Conservation (phyloP, 64 coral and sea anemone species). For the Cladopsammia gracilis region DNA sequence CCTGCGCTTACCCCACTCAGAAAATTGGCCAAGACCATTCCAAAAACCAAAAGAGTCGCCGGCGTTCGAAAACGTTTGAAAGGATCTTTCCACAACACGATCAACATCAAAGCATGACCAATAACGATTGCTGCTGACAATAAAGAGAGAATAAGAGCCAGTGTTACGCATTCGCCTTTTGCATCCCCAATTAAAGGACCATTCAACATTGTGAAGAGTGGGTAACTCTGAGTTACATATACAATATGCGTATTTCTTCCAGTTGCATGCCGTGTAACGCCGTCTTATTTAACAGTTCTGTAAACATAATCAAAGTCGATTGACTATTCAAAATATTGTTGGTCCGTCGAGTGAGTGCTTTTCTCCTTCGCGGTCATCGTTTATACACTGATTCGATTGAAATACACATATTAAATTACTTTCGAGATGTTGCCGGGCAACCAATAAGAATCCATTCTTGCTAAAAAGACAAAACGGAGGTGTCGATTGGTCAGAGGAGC, state of each 20-base stretch:
- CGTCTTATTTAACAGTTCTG: too few relatives aligned
- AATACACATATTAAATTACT: too few relatives aligned
- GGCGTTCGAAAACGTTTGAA: slow-evolving; percentile 41
- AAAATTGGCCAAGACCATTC: slow-evolving; percentile 32
- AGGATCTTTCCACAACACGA: slow-evolving; percentile 33
- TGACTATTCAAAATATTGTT: too few relatives aligned
- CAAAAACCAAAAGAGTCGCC: slow-evolving; percentile 1
- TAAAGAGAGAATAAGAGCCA: not conserved
- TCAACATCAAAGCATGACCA: slow-evolving; percentile 28
- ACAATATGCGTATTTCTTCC: not conserved
- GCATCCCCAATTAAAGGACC: not conserved
- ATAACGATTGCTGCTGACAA: not conserved
- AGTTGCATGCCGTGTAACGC: not conserved
- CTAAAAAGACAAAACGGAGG: too few relatives aligned
- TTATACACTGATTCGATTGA: too few relatives aligned
- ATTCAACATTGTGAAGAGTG: too few relatives aligned
- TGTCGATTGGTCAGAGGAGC: too few relatives aligned
- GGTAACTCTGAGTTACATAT: not conserved
- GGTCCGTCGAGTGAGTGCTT: too few relatives aligned
- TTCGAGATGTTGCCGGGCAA: too few relatives aligned
- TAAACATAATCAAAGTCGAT: too few relatives aligned
- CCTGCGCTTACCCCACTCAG: slow-evolving; percentile 22
- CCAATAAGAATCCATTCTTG: too few relatives aligned
- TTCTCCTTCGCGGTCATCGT: too few relatives aligned
- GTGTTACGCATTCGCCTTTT: not conserved